phyloP scores from a whole-genome alignment of 2,113 vertebrate species.

The Sterna hirundo region DNA sequence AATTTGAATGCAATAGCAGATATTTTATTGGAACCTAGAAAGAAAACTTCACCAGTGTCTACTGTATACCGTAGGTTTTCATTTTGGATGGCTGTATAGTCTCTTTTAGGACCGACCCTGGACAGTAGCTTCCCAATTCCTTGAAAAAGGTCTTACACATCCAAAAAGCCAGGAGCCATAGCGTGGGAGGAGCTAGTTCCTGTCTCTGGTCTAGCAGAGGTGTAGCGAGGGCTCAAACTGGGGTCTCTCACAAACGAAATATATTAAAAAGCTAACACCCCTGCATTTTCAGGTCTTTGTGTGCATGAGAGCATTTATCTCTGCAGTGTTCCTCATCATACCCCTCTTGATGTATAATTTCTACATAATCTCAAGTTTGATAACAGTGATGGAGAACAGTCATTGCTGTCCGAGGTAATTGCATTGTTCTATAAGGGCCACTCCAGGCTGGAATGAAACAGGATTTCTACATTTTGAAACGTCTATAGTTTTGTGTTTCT shows the following conservation, averaged over 20 bases:
- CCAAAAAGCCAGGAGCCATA: neutral
- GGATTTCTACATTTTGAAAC: neutral
- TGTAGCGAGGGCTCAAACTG: neutral
- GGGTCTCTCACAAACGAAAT: neutral
- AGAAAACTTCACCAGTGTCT: neutral
- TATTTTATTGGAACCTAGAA: neutral
- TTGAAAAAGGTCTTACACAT: neutral
- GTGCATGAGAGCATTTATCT: fast-evolving
- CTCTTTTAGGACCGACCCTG: neutral
- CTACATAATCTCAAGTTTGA: neutral
- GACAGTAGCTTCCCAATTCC: neutral
- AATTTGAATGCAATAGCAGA: neutral
- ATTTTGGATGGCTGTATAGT: neutral
- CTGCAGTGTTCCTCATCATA: neutral
- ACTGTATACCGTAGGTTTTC: neutral
- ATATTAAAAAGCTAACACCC: fast-evolving
- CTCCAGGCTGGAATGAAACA: neutral
- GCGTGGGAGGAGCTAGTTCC: neutral
- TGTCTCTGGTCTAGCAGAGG: neutral
- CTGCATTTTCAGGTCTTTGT: too few relatives aligned
- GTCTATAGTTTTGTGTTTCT: neutral
- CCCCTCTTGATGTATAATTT: neutral
- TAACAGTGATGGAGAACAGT: neutral
- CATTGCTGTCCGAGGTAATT: neutral
- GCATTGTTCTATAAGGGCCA: neutral